Evolutionary conservation across 2,113 vertebrate genomes (phyloP).

Genomic region (Epinephelus fuscoguttatus): DNA sequence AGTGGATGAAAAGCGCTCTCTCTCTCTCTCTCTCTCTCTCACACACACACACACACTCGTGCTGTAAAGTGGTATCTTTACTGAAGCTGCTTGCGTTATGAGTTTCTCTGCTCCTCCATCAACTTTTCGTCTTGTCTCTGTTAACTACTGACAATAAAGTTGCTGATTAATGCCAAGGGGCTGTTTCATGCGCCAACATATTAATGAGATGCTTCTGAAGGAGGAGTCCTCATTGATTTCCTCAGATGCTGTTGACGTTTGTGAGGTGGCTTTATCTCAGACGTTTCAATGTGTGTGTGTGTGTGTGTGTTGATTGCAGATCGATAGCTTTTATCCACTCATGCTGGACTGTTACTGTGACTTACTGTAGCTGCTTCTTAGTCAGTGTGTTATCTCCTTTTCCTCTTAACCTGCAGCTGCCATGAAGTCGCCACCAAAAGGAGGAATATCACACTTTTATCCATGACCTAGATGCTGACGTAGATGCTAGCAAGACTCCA

Average conservation of each 20-base stretch:
- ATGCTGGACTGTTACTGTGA: not conserved
- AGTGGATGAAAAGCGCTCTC: conserved; percentile 62
- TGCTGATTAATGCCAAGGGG: conserved; percentile 41
- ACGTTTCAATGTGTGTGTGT: not conserved
- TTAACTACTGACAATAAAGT: conserved; percentile 63
- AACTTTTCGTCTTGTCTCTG: conserved; percentile 50
- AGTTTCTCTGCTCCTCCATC: conserved; percentile 52
- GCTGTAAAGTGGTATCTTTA: conserved; percentile 30
- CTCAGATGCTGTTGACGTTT: conserved; percentile 41
- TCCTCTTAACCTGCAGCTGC: not conserved
- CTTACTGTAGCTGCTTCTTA: not conserved
- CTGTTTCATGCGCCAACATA: not conserved
- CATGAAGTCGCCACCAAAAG: not conserved
- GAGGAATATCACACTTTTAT: not conserved
- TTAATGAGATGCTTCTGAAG: conserved; percentile 52
- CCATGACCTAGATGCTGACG: not conserved
- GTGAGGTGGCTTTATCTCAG: conserved; percentile 36
- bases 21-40: conserved; percentile 10
- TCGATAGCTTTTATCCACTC: conserved; percentile 49
- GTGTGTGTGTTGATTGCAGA: conserved; percentile 27
- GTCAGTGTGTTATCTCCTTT: not conserved
- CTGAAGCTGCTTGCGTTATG: conserved; percentile 61
- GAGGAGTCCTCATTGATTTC: conserved; percentile 48
- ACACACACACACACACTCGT: not conserved
- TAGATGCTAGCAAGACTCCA: not conserved